phyloP scores from a whole-genome alignment of 2,797 vertebrate genomes.

The Pangasius krempfi region DNA sequence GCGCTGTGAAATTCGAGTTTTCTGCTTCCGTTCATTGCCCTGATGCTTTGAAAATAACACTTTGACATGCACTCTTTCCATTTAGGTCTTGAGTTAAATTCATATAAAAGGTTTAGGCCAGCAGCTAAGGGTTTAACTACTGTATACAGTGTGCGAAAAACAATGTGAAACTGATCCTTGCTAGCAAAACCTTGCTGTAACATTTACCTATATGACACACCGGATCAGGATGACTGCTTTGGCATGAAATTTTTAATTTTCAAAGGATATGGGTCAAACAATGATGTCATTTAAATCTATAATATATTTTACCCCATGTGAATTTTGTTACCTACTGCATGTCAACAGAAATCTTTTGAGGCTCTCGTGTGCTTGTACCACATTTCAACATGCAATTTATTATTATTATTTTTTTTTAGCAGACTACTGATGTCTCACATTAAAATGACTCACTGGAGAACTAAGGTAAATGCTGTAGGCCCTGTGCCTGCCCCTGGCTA shows the following conservation, averaged over 20 bases:
- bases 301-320: conserved; percentile 9
- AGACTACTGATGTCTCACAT: background rate
- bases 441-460: background rate
- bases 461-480: background rate
- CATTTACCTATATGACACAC: conserved; percentile 25
- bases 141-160: conserved; percentile 31
- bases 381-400: background rate
- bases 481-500: background rate
- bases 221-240: conserved; percentile 24
- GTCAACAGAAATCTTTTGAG: conserved; percentile 5
- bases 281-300: background rate
- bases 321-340: conserved; percentile 21
- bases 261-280: conserved; percentile 15
- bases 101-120: conserved; percentile 12
- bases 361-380: conserved; percentile 6
- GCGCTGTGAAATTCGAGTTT: background rate
- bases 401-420: background rate
- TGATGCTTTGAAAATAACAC: background rate
- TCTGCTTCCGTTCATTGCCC: background rate
- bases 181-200: conserved; percentile 39
- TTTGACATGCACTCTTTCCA: conserved; percentile 11
- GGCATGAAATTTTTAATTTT: conserved; percentile 23
- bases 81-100: conserved; percentile 21
- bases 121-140: conserved; percentile 36
- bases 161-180: conserved; percentile 27